Evolutionary conservation across 1,140 invertebrate species (phyloP), one percentile per base, ranked within the genome.

Genomic region (Samia ricini): DNA sequence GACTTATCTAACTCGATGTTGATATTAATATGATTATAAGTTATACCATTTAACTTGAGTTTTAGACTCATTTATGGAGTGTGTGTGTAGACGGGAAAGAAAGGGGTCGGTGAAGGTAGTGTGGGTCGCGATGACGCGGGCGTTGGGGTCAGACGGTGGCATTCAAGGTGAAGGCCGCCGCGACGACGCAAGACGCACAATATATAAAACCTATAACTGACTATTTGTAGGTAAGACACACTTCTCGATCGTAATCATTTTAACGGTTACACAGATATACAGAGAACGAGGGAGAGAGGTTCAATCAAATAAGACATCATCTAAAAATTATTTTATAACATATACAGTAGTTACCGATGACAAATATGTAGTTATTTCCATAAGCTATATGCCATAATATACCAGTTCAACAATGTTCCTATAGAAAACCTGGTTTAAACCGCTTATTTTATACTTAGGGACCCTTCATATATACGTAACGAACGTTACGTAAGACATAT

Each of bases 121-220:
- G 64, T 21, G 60, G 63, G 64, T 56, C 60, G 51, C 54, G 57
- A 58, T 59, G 51, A 68, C 61, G 61, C 50, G 49, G 60, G 67
- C 60, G 61, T 57, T 56, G 70, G 74, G 83, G 83, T 82, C 83
- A 85, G 83, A 83, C 83, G 81, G 76, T 71, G 77, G 72, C 77
- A 76, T 85, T 82, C 85, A 88, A 88, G 85, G 85, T 85, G 77
- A 88, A 88, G 85, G 85, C 78, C 83, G 68, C 56, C 68, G 33
- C 33, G 33, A 42, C 33, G 33, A 42, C 15, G 26, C n/a, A n/a
- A 29, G 26, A 29, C 26, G 4, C 33, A 15, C 33, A 1, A 42
- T 42, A 12, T n/a, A n/a, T 29, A 29, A 10, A 15, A 42, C 33
- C 1, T 42, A 42, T n/a, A n/a, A n/a, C 15, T 42, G 4, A 8